phyloP scores from a whole-genome alignment of 2,888 invertebrate genomes.

The Meiosimyza decipiens region DNA sequence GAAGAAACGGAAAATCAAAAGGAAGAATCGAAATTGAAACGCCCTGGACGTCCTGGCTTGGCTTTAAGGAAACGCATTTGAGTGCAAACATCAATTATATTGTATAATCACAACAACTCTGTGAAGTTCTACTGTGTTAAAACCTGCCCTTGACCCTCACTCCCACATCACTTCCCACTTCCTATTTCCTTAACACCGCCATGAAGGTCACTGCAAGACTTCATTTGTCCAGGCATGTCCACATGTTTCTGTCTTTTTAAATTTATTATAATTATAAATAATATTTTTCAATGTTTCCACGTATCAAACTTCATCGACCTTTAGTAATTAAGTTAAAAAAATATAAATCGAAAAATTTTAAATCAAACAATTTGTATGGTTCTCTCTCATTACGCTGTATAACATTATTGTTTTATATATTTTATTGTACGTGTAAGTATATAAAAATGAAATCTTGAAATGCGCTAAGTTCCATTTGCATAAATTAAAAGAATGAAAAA shows the following conservation, averaged over 20 bases:
- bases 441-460: background rate
- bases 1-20: constrained; percentile 59
- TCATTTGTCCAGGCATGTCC: background rate
- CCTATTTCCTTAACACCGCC: background rate
- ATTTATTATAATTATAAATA: background rate
- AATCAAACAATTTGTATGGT: constrained; percentile 4
- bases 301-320: constrained; percentile 8
- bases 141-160: background rate
- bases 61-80: constrained; percentile 62
- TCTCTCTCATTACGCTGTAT: constrained; percentile 27
- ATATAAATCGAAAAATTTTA: background rate
- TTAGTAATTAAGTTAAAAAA: constrained; percentile 25
- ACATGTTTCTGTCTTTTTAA: background rate
- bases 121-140: constrained; percentile 1
- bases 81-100: constrained; percentile 27
- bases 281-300: background rate
- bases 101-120: background rate
- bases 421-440: constrained; percentile 20
- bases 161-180: background rate
- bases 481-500: no score
- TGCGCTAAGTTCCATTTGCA: no score
- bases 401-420: constrained; percentile 8
- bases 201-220: background rate
- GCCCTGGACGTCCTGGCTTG: constrained; percentile 59
- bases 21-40: constrained; percentile 61